Conservation (phyloP, 1,140 invertebrate genomes). For the Trachelipus rathkii region DNA sequence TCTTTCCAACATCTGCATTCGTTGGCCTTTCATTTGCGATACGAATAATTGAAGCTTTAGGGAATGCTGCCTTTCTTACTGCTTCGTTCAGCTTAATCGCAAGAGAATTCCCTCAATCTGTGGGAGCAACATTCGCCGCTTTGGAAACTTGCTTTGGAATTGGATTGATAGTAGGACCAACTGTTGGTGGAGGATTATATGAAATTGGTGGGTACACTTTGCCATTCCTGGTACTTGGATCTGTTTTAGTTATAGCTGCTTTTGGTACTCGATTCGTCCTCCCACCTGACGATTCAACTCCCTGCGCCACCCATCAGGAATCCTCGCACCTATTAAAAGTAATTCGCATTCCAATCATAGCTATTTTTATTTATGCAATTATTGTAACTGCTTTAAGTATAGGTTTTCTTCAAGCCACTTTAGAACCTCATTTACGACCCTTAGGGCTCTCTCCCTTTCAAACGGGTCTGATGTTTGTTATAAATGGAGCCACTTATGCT, state of each 20-base stretch:
- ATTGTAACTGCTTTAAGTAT: conserved; percentile 72
- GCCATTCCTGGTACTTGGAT: conserved; percentile 79
- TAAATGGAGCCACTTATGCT: conserved; percentile 80
- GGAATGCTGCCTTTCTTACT: conserved; percentile 85
- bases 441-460: conserved; percentile 67
- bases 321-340: conserved; percentile 45
- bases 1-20: conserved; percentile 74
- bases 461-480: conserved; percentile 78
- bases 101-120: conserved; percentile 84
- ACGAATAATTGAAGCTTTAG: conserved; percentile 83
- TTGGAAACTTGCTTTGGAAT: conserved; percentile 86
- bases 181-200: conserved; percentile 75
- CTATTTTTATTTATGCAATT: conserved; percentile 63
- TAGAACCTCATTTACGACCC: conserved; percentile 74
- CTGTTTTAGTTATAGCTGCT: conserved; percentile 56
- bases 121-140: conserved; percentile 82
- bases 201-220: conserved; percentile 75
- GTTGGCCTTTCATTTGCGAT: conserved; percentile 80
- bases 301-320: not conserved
- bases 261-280: conserved; percentile 49
- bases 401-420: conserved; percentile 72
- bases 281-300: conserved; percentile 37
- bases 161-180: conserved; percentile 79
- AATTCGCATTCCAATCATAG: conserved; percentile 49
- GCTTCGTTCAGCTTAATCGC: conserved; percentile 89